Conservation (phyloP, 2,888 invertebrate genomes). For the Beris morrisii region DNA sequence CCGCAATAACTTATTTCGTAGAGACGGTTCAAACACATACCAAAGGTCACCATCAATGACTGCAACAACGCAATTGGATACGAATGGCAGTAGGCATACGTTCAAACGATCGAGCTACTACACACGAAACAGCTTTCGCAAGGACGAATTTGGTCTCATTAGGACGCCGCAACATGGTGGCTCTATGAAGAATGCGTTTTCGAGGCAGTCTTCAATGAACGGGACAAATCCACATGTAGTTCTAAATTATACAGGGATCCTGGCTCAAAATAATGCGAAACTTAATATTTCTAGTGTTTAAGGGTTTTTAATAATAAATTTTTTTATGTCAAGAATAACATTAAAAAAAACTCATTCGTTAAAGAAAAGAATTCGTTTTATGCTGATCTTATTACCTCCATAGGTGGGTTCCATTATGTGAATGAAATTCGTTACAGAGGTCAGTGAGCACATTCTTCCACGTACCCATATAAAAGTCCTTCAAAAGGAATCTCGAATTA, state of each 20-base stretch:
- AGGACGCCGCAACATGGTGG: conserved; percentile 27
- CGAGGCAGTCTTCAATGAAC: conserved; percentile 21
- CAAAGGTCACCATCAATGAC: conserved; percentile 53
- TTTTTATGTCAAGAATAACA: not conserved
- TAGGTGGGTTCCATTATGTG: not conserved
- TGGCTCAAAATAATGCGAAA: conserved; percentile 23
- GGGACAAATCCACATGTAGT: conserved; percentile 32
- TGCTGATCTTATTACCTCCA: no score
- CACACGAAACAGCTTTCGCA: conserved; percentile 32
- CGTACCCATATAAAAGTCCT: no score
- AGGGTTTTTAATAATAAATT: conserved; percentile 21
- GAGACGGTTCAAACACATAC: conserved; percentile 51
- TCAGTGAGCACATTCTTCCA: no score
- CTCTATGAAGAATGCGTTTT: conserved; percentile 29
- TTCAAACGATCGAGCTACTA: conserved; percentile 34
- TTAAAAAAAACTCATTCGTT: not conserved
- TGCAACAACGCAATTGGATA: conserved; percentile 54
- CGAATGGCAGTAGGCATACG: conserved; percentile 47
- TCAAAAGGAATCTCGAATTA: no score
- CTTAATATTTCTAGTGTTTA: conserved; percentile 38
- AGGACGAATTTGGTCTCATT: conserved; percentile 33
- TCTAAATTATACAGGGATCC: conserved; percentile 29
- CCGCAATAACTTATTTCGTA: conserved; percentile 36
- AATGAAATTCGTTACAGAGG: not conserved
- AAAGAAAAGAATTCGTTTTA: not conserved